Evolutionary conservation across 2,113 vertebrate genomes (phyloP).

Genomic region (Trematomus loennbergii): DNA sequence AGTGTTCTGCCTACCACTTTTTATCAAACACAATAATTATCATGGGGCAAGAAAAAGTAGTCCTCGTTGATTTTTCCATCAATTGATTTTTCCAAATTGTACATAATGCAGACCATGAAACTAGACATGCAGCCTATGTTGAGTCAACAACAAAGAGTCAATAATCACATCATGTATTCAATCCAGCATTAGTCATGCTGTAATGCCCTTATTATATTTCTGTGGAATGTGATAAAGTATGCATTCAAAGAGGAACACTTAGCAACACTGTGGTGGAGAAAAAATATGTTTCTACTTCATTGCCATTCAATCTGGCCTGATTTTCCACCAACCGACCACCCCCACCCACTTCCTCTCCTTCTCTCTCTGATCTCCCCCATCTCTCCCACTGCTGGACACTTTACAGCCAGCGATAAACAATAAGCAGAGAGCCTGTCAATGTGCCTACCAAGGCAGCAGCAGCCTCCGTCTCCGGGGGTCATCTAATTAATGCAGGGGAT

Average conservation of each 20-base stretch:
- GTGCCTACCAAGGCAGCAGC: constrained; percentile 61
- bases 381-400: constrained; percentile 51
- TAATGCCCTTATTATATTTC: neutral
- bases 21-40: neutral
- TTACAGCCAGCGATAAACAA: constrained; percentile 74
- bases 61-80: neutral
- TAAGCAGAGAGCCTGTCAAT: constrained; percentile 67
- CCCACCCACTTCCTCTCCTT: constrained; percentile 8
- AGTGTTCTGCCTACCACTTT: too few species aligned
- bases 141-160: constrained; percentile 23
- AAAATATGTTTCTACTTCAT: constrained; percentile 29
- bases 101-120: constrained; percentile 4
- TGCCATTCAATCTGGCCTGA: constrained; percentile 35
- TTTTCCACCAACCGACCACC: constrained; percentile 39
- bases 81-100: neutral
- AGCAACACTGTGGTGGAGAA: neutral
- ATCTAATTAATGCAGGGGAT: constrained; percentile 79
- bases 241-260: neutral
- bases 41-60: neutral
- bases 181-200: constrained; percentile 5
- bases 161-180: constrained; percentile 4
- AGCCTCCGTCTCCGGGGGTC: constrained; percentile 65
- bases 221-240: neutral
- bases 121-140: neutral
- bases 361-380: constrained; percentile 47